Conservation (phyloP, 2,888 invertebrate genomes). For the Rambutsinella grinnellia region DNA sequence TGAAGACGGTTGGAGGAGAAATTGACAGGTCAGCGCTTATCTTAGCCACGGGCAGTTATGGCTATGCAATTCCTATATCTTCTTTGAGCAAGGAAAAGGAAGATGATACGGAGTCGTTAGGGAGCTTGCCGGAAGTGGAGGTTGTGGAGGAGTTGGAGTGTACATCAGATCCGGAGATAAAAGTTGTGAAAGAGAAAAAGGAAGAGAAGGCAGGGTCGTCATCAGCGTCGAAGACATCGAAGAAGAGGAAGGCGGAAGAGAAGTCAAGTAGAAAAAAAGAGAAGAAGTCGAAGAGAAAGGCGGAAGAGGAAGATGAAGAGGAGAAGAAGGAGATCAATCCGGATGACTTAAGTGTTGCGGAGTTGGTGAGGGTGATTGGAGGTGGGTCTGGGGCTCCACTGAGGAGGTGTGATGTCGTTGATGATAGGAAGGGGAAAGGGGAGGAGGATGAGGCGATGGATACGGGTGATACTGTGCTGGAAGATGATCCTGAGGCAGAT, state of each 20-base stretch:
- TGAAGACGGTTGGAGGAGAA: constrained; percentile 63
- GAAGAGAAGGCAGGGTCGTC: neutral
- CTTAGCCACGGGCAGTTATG: constrained; percentile 62
- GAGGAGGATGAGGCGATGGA: constrained; percentile 31
- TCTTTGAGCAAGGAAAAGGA: constrained; percentile 38
- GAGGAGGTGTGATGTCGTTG: constrained; percentile 59
- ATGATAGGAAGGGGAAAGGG: constrained; percentile 34
- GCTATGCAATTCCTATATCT: constrained; percentile 62
- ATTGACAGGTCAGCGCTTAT: constrained; percentile 52
- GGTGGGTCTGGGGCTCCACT: constrained; percentile 63
- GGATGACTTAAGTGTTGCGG: constrained; percentile 59
- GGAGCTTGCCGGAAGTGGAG: constrained; percentile 20
- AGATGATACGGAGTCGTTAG: neutral
- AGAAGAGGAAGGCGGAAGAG: neutral
- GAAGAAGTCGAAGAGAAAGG: constrained; percentile 13
- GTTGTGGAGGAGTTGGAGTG: constrained; percentile 17
- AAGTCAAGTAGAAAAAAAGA: neutral
- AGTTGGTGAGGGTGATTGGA: constrained; percentile 64
- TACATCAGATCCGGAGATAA: constrained; percentile 29
- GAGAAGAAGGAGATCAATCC: constrained; percentile 37
- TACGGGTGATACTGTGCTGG: constrained; percentile 14
- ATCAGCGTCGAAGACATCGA: neutral
- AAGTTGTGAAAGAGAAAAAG: constrained; percentile 7
- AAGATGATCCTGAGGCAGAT: constrained; percentile 54
- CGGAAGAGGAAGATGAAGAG: neutral